Evolutionary conservation across 1,140 invertebrate genomes (phyloP).

Genomic region (Bicyclus anynana): DNA sequence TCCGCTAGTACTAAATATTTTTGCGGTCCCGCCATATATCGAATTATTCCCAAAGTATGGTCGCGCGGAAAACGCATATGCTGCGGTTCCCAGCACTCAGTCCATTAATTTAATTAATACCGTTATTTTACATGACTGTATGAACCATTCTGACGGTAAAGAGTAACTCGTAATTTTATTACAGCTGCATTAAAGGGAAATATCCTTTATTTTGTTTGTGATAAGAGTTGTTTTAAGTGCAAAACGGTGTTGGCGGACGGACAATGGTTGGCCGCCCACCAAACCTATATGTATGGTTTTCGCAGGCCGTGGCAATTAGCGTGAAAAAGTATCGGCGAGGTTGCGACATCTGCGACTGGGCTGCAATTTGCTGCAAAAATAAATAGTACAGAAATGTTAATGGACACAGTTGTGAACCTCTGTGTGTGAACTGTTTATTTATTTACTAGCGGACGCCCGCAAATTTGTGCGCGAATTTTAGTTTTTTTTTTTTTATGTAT

Average conservation of each 20-base stretch:
- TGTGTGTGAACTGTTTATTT: not conserved
- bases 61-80: conserved; percentile 19
- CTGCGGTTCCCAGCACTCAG: conserved; percentile 24
- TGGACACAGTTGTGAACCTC: not conserved
- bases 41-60: conserved; percentile 22
- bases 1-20: conserved; percentile 8
- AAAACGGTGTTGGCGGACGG: conserved; percentile 11
- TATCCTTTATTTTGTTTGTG: conserved; percentile 3
- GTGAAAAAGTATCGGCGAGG: conserved; percentile 35
- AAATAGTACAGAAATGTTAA: not conserved
- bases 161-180: conserved; percentile 4
- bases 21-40: conserved; percentile 13
- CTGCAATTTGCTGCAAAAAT: conserved; percentile 8
- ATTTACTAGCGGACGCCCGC: no score
- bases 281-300: conserved; percentile 31
- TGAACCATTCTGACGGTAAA: conserved; percentile 23
- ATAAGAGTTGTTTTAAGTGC: conserved; percentile 7
- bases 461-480: not conserved
- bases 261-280: conserved; percentile 28
- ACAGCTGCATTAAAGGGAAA: not conserved
- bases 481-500: not conserved
- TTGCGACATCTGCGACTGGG: conserved; percentile 26
- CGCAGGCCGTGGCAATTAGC: conserved; percentile 34
- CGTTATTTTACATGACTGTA: conserved; percentile 34
- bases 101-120: conserved; percentile 39